Evolutionary conservation across 2,113 vertebrate species (phyloP).

Genomic region (Apeltes quadracus): DNA sequence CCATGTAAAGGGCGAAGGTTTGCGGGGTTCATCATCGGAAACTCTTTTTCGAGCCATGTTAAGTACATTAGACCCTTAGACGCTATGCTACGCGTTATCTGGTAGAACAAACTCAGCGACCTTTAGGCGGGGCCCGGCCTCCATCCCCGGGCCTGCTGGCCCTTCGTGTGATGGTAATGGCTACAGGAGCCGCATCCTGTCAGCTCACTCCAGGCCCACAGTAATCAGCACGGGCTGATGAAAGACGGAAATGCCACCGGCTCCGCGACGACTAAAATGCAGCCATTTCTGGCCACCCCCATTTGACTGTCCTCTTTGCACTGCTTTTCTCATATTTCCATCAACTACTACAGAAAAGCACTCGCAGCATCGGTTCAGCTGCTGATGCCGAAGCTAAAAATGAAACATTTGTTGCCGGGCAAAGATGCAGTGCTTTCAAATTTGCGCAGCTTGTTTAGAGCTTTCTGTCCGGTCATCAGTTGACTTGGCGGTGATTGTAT

Average conservation of each 20-base stretch:
- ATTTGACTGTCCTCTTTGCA: constrained; percentile 62
- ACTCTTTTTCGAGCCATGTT: constrained; percentile 34
- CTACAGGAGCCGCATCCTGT: constrained; percentile 81
- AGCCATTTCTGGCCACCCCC: constrained; percentile 5
- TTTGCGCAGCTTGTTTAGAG: constrained; percentile 23
- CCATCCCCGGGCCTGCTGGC: constrained; percentile 65
- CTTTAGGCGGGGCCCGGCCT: constrained; percentile 68
- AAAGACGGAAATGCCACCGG: constrained; percentile 79
- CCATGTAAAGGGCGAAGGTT: constrained; percentile 29
- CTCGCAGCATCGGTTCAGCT: constrained; percentile 56
- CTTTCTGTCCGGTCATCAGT: constrained; percentile 38
- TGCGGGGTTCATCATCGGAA: constrained; percentile 46
- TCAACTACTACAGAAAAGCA: constrained; percentile 49
- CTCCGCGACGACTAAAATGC: constrained; percentile 51
- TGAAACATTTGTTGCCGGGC: constrained; percentile 44
- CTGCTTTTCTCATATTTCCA: constrained; percentile 45
- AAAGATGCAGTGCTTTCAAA: constrained; percentile 36
- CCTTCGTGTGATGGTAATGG: constrained; percentile 80
- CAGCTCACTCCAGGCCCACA: constrained; percentile 77
- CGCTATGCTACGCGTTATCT: constrained; percentile 48
- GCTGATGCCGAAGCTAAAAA: constrained; percentile 62
- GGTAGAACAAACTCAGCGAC: constrained; percentile 64
- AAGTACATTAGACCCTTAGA: constrained; percentile 39
- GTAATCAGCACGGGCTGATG: constrained; percentile 78
- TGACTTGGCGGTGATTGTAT: constrained; percentile 35